Conservation (phyloP, 64 coral and sea anemone genomes). For the Stichodactyla mertensii region DNA sequence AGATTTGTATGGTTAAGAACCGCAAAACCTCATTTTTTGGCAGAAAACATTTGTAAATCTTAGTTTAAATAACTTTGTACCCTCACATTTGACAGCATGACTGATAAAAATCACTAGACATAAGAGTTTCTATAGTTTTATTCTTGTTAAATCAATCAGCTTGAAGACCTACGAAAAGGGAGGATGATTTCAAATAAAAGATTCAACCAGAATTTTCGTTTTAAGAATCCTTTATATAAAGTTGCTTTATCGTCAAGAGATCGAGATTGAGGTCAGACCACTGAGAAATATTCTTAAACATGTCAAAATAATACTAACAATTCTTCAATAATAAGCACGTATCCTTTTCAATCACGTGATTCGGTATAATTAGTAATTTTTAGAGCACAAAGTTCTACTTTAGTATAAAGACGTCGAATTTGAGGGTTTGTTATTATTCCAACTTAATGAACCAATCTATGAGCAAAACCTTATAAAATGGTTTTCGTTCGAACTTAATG, state of each 20-base stretch:
- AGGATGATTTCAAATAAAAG: neutral
- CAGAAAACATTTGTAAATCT: neutral
- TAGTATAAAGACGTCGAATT: neutral
- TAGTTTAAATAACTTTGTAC: neutral
- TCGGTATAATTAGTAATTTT: neutral
- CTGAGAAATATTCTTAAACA: neutral
- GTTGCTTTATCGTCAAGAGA: slow-evolving; percentile 2
- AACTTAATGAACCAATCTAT: neutral
- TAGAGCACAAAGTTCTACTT: neutral
- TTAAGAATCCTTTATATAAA: slow-evolving; percentile 1
- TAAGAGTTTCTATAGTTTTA: neutral
- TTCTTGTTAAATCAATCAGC: neutral
- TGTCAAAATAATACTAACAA: neutral
- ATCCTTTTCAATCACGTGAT: neutral
- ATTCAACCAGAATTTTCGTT: neutral
- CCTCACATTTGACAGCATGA: neutral
- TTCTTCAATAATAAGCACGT: neutral
- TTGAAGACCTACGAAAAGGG: neutral
- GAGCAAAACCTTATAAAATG: neutral
- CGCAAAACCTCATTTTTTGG: neutral
- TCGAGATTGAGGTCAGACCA: slow-evolving; percentile 7
- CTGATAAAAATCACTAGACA: neutral
- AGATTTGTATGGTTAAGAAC: neutral
- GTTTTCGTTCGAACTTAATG: neutral
- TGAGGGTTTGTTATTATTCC: neutral